Evolutionary conservation across 2,113 vertebrate species (phyloP), one percentile per base, ranked within the genome.

Genomic region (Recurvirostra avosetta): DNA sequence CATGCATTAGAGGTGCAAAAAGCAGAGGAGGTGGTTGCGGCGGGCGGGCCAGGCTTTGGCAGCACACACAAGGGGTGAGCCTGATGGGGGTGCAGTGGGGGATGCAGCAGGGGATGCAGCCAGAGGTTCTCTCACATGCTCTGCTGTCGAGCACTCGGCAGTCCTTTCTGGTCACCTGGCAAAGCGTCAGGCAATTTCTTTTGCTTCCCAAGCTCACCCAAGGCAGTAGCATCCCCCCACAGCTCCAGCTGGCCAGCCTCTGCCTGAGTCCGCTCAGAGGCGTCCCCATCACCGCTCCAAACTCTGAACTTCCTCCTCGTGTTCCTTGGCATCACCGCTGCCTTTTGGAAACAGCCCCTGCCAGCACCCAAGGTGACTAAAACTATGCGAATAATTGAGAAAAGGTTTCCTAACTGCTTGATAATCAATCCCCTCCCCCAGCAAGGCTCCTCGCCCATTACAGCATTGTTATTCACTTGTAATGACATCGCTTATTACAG

Each of bases 401-500:
- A 93, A 81, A 92, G 70, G 21, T 88, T 91, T 94, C 58, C 66
- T 86, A 92, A 92, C 32, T 88, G 77, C 94, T 88, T 88, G 74
- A 74, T 96, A 92, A 94, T 92, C 87, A 92, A 36, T 85, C 86
- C 80, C 80, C 76, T 92, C 91, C 83, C 83, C 80, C 95, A 72
- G 70, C 30, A n/a, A 93, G 70, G 82, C 71, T 68, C 80, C 56
- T 95, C 50, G 12, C 94, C 88, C 86, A 56, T 96, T 94, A 78
- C 67, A 93, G 90, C 81, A 67, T 90, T 94, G 77, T 71, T 97
- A 92, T 93, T 97, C 86, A 73, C 78, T 87, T 94, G 75, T 96
- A 96, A 97, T 94, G 97, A 82, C 95, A 94, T 94, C 40, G 86
- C 97, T 97, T 97, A 93, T 96, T 90, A 88, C 75, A 36, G 50